phyloP scores from a whole-genome alignment of 2,113 vertebrate genomes.

The Camarhynchus parvulus region DNA sequence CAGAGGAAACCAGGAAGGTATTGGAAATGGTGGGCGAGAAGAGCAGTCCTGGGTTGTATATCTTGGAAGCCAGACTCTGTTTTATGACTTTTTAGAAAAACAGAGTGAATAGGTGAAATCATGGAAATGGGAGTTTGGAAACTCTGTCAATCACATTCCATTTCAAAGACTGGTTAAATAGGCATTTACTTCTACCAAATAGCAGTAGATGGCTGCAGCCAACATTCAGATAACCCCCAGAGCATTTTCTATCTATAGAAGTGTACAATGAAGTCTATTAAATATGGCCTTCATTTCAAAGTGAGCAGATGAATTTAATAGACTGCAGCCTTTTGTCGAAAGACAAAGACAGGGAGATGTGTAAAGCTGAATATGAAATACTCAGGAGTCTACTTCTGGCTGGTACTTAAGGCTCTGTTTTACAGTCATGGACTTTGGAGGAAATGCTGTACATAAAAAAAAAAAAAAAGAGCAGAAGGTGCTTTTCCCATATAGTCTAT shows the following conservation, averaged over 20 bases:
- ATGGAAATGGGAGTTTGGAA: neutral
- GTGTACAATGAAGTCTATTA: slow-evolving; percentile 16
- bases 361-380: slow-evolving; percentile 19
- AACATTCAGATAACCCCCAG: neutral
- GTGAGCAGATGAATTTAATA: slow-evolving; percentile 51
- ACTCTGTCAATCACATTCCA: neutral
- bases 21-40: neutral
- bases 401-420: slow-evolving; percentile 31
- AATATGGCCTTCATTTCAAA: slow-evolving; percentile 40
- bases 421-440: slow-evolving; percentile 24
- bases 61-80: neutral
- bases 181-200: slow-evolving; percentile 9
- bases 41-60: neutral
- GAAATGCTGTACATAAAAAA: slow-evolving; percentile 39
- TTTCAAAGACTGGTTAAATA: slow-evolving; percentile 17
- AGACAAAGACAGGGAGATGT: slow-evolving; percentile 18
- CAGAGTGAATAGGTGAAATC: neutral
- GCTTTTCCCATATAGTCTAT: slow-evolving; percentile 63
- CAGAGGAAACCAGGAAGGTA: neutral
- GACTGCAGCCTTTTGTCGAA: slow-evolving; percentile 33
- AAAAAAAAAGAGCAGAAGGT: slow-evolving; percentile 35
- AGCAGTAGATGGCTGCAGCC: neutral
- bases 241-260: slow-evolving; percentile 21
- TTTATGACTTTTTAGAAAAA: neutral
- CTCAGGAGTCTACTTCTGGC: slow-evolving; percentile 19